Percentiles rank a stretch among this genome's conserved stretches.
Evolutionary conservation across 37 sponge, comb jelly and placozoan genomes (phyloP).

Genomic region (Haliclona indistincta): DNA sequence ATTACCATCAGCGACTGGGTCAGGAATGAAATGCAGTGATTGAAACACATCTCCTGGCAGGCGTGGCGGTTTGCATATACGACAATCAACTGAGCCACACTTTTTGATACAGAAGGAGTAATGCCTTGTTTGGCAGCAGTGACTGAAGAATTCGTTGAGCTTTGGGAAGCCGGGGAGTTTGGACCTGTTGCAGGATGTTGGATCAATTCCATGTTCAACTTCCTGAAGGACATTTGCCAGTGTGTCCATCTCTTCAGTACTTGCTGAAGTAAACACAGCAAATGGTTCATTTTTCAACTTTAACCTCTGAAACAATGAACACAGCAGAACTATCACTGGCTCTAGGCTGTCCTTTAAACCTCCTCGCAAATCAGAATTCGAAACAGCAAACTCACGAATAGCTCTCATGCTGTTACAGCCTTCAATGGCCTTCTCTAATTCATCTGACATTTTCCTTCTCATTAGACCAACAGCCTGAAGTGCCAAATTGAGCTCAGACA

Average conservation of each 20-base stretch:
- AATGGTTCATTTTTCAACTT: conserved; percentile 25
- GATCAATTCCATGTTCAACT: not conserved
- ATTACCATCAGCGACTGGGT: conserved; percentile 36
- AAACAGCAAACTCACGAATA: conserved; percentile 1
- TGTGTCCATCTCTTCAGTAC: conserved; percentile 1
- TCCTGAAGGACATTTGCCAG: not conserved
- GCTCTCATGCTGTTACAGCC: conserved; percentile 23
- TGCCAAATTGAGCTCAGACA: no score
- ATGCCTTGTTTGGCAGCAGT: conserved; percentile 26
- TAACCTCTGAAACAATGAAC: conserved; percentile 12
- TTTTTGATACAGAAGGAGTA: conserved; percentile 50
- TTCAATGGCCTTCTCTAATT: no score
- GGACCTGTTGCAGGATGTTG: conserved; percentile 9
- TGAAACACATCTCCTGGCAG: conserved; percentile 44
- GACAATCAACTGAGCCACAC: conserved; percentile 26
- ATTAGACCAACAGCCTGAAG: no score
- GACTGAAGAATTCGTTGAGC: conserved; percentile 19
- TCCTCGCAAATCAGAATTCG: conserved; percentile 9
- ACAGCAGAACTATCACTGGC: conserved; percentile 11
- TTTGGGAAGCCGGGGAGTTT: not conserved
- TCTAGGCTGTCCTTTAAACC: conserved; percentile 9
- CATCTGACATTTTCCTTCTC: no score
- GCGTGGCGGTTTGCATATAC: conserved; percentile 43
- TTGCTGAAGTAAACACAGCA: not conserved
- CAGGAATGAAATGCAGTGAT: conserved; percentile 41